These are phyloP conservation scores for Heliopora coerulea DNA, from an alignment of 92 coral and sea anemone genomes.

Conservation along the genomic window DNA sequence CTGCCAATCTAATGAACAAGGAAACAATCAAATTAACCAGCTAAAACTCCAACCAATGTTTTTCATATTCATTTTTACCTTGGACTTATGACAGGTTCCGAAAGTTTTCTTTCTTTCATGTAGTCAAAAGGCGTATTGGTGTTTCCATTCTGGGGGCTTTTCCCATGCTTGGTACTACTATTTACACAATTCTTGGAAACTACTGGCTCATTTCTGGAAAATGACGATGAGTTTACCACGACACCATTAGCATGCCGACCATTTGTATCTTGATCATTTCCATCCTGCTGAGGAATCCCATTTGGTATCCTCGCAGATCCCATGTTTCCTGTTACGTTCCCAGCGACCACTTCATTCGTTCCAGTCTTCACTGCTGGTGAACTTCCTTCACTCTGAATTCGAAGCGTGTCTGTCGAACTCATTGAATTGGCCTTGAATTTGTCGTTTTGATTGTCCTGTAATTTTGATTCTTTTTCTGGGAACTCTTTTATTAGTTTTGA, in stretches of 20 bases:
- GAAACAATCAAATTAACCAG: too few relatives aligned
- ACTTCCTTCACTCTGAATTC: background rate
- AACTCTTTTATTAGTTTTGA: background rate
- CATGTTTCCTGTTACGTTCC: background rate
- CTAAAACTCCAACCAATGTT: background rate
- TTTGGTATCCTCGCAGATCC: background rate
- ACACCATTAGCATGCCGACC: background rate
- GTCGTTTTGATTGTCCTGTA: background rate
- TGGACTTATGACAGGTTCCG: slow-evolving; percentile 37
- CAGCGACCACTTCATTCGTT: background rate
- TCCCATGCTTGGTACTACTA: background rate
- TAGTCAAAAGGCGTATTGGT: slow-evolving; percentile 25
- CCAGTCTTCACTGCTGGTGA: background rate
- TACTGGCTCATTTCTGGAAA: background rate
- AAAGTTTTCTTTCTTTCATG: slow-evolving; percentile 33
- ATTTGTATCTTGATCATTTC: background rate
- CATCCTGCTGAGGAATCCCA: background rate
- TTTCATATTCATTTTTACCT: slow-evolving; percentile 23
- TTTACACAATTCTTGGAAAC: background rate
- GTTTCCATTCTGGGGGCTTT: background rate
- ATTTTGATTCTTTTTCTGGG: background rate
- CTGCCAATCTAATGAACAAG: too few relatives aligned
- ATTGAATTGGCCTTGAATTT: background rate
- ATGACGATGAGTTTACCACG: background rate
- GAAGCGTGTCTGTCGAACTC: slow-evolving; percentile 24